A percentile compares a stretch with the other conserved stretches of the same genome.
These are phyloP conservation scores for Tachuris rubrigastra DNA, from an alignment of 2,113 vertebrate species.

Conservation along the genomic window DNA sequence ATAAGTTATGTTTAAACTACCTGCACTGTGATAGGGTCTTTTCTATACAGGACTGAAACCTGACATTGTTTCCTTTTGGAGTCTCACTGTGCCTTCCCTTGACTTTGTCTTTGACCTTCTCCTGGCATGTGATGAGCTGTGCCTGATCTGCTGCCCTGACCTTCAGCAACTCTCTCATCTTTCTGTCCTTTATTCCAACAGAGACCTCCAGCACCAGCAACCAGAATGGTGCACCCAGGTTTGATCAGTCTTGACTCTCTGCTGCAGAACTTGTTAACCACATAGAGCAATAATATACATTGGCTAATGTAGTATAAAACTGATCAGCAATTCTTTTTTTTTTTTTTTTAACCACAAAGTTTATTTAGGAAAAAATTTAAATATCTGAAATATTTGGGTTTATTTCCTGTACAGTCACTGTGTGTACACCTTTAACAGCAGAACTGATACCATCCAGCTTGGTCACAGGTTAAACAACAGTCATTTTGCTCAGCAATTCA, in stretches of 20 bases:
- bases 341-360: not conserved
- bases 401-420: not conserved
- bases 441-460: not conserved
- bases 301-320: not conserved
- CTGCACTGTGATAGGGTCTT: not conserved
- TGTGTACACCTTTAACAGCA: conserved; percentile 37
- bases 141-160: not conserved
- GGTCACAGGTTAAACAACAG: conserved; percentile 42
- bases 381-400: not conserved
- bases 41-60: not conserved
- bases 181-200: not conserved
- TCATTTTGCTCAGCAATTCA: conserved; percentile 55
- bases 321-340: not conserved
- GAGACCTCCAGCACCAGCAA: not conserved
- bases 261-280: not conserved
- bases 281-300: not conserved
- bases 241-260: not conserved
- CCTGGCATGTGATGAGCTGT: not conserved
- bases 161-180: not conserved
- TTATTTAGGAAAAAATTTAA: not conserved
- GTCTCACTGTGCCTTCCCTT: not conserved
- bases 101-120: not conserved
- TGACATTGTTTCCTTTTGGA: not conserved
- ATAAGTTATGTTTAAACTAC: not conserved
- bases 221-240: not conserved